phyloP scores from a whole-genome alignment of 2,797 vertebrate genomes.

The Leptatherina wallacei region DNA sequence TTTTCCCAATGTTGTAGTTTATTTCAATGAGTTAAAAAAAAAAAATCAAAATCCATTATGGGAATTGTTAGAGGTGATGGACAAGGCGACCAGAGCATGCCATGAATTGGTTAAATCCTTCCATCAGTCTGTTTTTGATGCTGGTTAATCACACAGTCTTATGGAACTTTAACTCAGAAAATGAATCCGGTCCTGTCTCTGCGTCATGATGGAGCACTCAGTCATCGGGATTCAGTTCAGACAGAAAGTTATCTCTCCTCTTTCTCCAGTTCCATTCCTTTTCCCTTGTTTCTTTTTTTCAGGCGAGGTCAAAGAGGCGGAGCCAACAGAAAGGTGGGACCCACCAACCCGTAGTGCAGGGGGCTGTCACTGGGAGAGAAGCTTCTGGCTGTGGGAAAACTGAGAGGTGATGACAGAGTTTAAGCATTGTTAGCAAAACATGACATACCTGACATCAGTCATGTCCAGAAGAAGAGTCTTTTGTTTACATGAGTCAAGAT shows the following conservation, averaged over 20 bases:
- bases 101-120: too few relatives aligned
- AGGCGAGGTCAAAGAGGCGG: conserved; percentile 61
- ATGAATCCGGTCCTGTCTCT: background rate
- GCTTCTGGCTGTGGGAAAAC: conserved; percentile 36
- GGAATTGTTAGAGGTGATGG: background rate
- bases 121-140: background rate
- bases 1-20: too few relatives aligned
- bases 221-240: background rate
- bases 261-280: background rate
- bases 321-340: conserved; percentile 59
- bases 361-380: conserved; percentile 35
- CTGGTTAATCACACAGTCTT: conserved; percentile 17
- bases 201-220: background rate
- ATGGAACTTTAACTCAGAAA: background rate
- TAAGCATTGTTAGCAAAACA: conserved; percentile 10
- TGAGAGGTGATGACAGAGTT: conserved; percentile 66
- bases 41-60: background rate
- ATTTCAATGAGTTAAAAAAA: too few relatives aligned
- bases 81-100: too few relatives aligned
- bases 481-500: conserved; percentile 4
- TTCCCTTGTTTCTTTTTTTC: background rate
- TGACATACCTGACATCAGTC: conserved; percentile 2
- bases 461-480: background rate
- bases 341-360: conserved; percentile 35
- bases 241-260: background rate